phyloP scores from a whole-genome alignment of 1,140 invertebrate species.

The Bombus superbus region DNA sequence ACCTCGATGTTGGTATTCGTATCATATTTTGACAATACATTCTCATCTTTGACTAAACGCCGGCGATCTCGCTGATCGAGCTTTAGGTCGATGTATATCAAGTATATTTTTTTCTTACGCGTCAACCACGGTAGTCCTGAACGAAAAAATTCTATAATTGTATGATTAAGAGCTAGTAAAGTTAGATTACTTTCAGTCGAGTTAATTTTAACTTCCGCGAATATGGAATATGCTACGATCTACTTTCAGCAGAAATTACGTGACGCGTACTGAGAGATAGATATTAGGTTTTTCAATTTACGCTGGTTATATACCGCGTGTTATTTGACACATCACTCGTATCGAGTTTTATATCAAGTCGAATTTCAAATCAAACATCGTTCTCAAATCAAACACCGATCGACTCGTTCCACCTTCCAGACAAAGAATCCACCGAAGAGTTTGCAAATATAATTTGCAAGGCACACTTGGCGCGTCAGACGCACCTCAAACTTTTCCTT shows the following conservation, averaged over 20 bases:
- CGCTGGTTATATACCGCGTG: not conserved
- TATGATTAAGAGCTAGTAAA: too few species aligned
- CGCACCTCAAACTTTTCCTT: conserved; percentile 50
- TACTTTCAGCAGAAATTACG: too few species aligned
- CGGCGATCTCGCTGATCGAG: not conserved
- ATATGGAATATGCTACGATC: too few species aligned
- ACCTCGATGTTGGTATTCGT: conserved; percentile 10
- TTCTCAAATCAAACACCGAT: not conserved
- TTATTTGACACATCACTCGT: not conserved
- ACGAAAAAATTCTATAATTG: too few species aligned
- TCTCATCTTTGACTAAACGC: not conserved
- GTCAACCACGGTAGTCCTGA: too few species aligned
- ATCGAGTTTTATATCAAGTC: not conserved
- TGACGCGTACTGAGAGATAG: too few species aligned
- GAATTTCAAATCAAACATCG: not conserved
- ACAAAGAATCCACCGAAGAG: not conserved
- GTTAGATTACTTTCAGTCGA: too few species aligned
- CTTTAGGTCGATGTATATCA: not conserved
- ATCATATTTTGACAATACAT: conserved; percentile 13
- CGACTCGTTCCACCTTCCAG: not conserved
- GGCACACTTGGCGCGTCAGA: not conserved
- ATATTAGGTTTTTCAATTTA: not conserved
- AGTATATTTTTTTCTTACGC: not conserved
- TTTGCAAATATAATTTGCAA: conserved; percentile 15
- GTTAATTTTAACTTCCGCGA: too few species aligned